Evolutionary conservation across 2,113 vertebrate genomes (phyloP).

Genomic region (Asarcornis scutulata): DNA sequence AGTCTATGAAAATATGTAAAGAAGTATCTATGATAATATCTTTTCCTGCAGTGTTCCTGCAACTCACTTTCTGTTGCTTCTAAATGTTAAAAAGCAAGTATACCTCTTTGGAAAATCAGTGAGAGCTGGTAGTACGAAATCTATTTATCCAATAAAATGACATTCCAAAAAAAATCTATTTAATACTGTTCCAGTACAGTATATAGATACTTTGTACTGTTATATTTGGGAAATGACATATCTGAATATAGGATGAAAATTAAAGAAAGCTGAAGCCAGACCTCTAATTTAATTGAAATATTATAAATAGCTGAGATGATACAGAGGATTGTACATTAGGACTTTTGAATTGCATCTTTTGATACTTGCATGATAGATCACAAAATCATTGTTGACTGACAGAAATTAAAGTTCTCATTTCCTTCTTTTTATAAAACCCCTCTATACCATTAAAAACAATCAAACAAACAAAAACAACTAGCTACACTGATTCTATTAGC

Average conservation of each 20-base stretch:
- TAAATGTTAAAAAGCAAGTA: not conserved
- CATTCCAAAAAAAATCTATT: not conserved
- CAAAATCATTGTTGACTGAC: not conserved
- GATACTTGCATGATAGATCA: not conserved
- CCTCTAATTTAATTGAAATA: not conserved
- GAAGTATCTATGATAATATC: not conserved
- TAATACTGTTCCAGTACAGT: not conserved
- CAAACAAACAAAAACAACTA: not conserved
- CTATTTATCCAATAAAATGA: not conserved
- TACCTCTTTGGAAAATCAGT: not conserved
- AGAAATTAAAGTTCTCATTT: conserved; percentile 7
- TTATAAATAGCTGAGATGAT: not conserved
- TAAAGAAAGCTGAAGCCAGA: not conserved
- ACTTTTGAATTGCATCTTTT: not conserved
- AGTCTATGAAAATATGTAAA: not conserved
- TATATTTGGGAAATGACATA: not conserved
- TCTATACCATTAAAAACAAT: not conserved
- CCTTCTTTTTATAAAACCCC: not conserved
- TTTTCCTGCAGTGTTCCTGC: not conserved
- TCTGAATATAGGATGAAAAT: not conserved
- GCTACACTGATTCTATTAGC: not conserved
- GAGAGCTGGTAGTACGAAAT: not conserved
- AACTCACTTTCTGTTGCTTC: not conserved
- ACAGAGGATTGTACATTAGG: not conserved
- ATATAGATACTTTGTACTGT: not conserved